A percentile compares a stretch with the other conserved stretches of the same genome.
phyloP scores from a whole-genome alignment of 2,888 invertebrate genomes.

The Drosophila peninsularis region DNA sequence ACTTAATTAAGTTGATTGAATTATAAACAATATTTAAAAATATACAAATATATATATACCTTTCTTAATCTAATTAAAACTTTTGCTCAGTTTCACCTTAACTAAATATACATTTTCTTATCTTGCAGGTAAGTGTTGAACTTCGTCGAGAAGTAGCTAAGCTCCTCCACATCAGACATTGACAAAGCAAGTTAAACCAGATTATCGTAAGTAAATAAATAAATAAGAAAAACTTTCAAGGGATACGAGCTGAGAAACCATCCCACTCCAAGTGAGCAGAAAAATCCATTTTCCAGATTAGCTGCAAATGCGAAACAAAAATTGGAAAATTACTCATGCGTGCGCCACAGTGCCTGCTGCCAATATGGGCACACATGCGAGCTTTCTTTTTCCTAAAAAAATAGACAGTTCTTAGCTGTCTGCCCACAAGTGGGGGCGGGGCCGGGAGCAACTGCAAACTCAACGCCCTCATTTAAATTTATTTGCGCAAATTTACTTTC shows the following conservation, averaged over 20 bases:
- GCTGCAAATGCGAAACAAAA: conserved; percentile 71
- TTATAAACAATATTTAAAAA: not conserved
- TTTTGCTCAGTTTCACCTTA: not conserved
- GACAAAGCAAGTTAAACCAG: conserved; percentile 54
- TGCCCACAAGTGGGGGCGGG: conserved; percentile 55
- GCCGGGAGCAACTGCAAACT: conserved; percentile 44
- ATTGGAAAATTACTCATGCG: conserved; percentile 79
- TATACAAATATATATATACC: not conserved
- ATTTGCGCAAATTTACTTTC: conserved; percentile 79
- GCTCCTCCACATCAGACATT: conserved; percentile 23
- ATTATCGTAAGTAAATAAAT: conserved; percentile 67
- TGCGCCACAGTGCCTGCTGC: conserved; percentile 29
- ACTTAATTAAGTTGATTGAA: not conserved
- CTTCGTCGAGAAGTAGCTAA: conserved; percentile 1
- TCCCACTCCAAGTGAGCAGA: conserved; percentile 25
- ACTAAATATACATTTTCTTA: conserved; percentile 11
- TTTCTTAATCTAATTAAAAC: too few species aligned
- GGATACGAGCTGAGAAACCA: conserved; percentile 18
- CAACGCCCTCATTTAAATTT: conserved; percentile 80
- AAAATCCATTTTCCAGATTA: conserved; percentile 75
- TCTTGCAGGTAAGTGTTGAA: conserved; percentile 62
- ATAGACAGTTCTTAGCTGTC: conserved; percentile 31
- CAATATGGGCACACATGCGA: conserved; percentile 45
- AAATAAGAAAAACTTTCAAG: conserved; percentile 14
- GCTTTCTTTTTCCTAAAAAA: conserved; percentile 48